Base-by-base conservation (phyloP, 2,888 invertebrate species). In the Kuschelorhynchus macadamiae region DNA sequence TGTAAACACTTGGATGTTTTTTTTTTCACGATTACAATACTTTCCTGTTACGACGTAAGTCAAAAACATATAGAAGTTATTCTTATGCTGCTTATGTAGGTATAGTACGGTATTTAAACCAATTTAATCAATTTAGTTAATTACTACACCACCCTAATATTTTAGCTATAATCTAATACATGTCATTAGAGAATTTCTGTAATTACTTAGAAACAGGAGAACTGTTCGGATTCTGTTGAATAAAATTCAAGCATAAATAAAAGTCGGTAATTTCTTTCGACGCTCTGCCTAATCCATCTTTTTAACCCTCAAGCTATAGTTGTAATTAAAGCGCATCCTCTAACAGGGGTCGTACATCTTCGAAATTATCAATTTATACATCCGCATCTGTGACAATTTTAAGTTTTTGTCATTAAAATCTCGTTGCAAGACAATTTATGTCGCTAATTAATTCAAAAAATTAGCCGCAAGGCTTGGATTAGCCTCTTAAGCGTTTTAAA, bases 391-490 rank as follows among this genome's bases (percentile, higher is more conserved):
- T 77, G 82, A 83, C 82, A 83, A 81, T 81, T 81, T 81, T 81
- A 81, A 81, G 81, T 82, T 82, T 82, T 82, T 82, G 82, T 81
- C 82, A 83, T 83, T 81, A 83, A 82, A 82, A 79, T 77, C 81
- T 81, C 82, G 78, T 82, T 78, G 74, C 68, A 68, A 64, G 74
- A 76, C 77, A 80, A 82, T 82, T 82, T 81, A 81, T 82, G 79
- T 76, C 74, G 73, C 77, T 79, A 81, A 82, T 82, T 82, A 81
- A 81, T 81, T 81, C 79, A 74, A 81, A 81, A 80, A 82, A 81
- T 81, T 77, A 78, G 76, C 79, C 81, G 78, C 78, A 73, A 77
- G 72, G 70, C 76, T 71, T 67, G 71, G 59, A 66, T 65, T 60
- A 70, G 56, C 57, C 65, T 61, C 60, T 65, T 60, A 44, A 63